A percentile compares a stretch with the other conserved stretches of the same genome.
Conservation (phyloP, 2,888 invertebrate species). For the Drosophila melanosoma region DNA sequence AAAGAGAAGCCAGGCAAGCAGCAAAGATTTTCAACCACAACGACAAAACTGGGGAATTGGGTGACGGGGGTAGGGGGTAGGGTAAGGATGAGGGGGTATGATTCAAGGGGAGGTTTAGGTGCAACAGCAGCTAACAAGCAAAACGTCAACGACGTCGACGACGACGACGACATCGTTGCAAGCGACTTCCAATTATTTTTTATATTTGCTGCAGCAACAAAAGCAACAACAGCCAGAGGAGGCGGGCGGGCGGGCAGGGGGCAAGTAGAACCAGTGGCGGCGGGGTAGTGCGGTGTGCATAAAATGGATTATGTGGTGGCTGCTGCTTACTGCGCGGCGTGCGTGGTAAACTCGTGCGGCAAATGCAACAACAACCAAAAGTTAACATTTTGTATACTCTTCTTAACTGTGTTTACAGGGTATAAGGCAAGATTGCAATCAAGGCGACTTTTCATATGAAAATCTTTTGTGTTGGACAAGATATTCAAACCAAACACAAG, state of each 20-base stretch:
- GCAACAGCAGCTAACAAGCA: constrained; percentile 63
- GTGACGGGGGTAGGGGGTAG: neutral
- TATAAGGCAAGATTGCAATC: neutral
- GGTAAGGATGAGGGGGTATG: neutral
- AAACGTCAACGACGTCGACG: constrained; percentile 61
- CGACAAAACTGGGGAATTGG: constrained; percentile 19
- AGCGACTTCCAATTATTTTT: constrained; percentile 80
- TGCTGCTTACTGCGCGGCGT: constrained; percentile 41
- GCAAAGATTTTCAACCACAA: constrained; percentile 59
- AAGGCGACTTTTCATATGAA: neutral
- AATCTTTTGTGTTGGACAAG: neutral
- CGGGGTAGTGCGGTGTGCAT: neutral
- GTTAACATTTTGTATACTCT: constrained; percentile 22
- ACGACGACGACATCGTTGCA: constrained; percentile 63
- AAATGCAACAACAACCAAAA: constrained; percentile 26
- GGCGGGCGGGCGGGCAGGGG: neutral
- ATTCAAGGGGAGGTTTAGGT: neutral
- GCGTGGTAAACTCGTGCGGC: constrained; percentile 51
- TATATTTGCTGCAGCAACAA: constrained; percentile 77
- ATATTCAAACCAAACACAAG: neutral
- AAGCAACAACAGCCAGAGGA: constrained; percentile 45
- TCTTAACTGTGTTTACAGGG: neutral
- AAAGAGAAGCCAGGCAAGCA: constrained; percentile 66
- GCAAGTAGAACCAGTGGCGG: neutral
- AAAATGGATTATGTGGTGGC: constrained; percentile 75